Conservation (phyloP, 35 echinoderm and acorn worm genomes). For the Ptychodera flava region DNA sequence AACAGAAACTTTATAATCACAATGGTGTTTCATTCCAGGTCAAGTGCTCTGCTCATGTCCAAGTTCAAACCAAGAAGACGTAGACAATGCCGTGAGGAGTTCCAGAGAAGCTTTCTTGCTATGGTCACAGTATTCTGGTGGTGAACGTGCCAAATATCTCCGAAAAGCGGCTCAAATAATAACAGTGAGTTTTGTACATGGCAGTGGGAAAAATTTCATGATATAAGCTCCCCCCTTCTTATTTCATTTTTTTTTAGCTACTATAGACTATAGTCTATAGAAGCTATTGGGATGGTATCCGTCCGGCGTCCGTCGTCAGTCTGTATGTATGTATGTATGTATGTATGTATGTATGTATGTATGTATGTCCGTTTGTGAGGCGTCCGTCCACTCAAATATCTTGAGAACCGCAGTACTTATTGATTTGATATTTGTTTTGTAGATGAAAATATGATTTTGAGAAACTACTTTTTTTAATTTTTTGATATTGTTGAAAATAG, state of each 20-base stretch:
- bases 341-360: not conserved
- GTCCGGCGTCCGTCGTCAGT: too few relatives aligned
- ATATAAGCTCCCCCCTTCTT: not conserved
- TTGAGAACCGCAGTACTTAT: too few relatives aligned
- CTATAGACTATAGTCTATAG: too few relatives aligned
- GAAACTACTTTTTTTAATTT: too few relatives aligned
- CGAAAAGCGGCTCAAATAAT: constrained; percentile 44
- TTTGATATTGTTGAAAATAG: too few relatives aligned
- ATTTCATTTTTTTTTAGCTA: too few relatives aligned
- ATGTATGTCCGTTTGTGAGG: too few relatives aligned
- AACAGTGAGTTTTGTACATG: constrained; percentile 22
- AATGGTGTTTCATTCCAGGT: constrained; percentile 44
- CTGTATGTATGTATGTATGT: constrained; percentile 8
- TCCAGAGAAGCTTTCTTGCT: constrained; percentile 70
- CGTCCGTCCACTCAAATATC: too few relatives aligned
- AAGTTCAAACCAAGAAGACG: constrained; percentile 77
- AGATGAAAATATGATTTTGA: too few relatives aligned
- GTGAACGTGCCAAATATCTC: constrained; percentile 61
- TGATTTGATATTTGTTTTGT: too few relatives aligned
- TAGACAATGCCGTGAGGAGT: constrained; percentile 58
- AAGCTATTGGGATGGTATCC: too few relatives aligned
- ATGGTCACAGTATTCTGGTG: constrained; percentile 71
- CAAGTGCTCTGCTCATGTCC: constrained; percentile 58
- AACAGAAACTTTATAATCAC: too few relatives aligned
- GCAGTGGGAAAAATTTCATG: not conserved